Evolutionary conservation across 1,140 invertebrate species (phyloP), one percentile per base, ranked within the genome.

Genomic region (Euglossa dilemma): DNA sequence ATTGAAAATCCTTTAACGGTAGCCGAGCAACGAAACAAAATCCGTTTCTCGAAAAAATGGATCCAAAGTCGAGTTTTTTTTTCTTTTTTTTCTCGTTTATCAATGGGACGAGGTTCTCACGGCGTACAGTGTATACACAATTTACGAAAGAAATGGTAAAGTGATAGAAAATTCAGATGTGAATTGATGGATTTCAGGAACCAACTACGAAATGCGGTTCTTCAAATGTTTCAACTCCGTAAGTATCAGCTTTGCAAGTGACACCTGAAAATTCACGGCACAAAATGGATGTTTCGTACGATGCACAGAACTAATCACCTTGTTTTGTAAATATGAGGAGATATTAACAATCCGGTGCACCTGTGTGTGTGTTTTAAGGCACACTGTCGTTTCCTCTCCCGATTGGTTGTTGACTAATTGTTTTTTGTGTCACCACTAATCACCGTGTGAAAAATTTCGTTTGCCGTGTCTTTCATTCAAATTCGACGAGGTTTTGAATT

Each of bases 131-230:
- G 73, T 71, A 45, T 23, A 56, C 20, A 70, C 54, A 70, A 16
- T 28, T 43, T 23, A 47, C 4, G 18, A 47, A 45, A 12, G 6
- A 16, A 23, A 6, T 3, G 18, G 23, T 12, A 25, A 12, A 1
- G 6, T 18, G 67, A 3, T 28, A 80, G 43, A 47, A 59, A 76
- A 85, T 56, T 87, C 56, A 87, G 79, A 81, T 85, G n/a, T 86
- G 59, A 83, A 86, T 84, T 87, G 69, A 87, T 86, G 47, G 64
- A 88, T 88, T 88, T 88, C 87, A 88, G 87, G 86, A 54, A 73
- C 63, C 63, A 66, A 6, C 76, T 67, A 63, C 50, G 63, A 82
- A 84, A 87, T 88, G 87, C 86, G 80, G 87, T 87, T 88, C 87
- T 87, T 88, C 87, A 87, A 79, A 85, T 88, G 87, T 85, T 88